phyloP scores from a whole-genome alignment of 2,888 invertebrate genomes.

The Ormyrus pomaceus region DNA sequence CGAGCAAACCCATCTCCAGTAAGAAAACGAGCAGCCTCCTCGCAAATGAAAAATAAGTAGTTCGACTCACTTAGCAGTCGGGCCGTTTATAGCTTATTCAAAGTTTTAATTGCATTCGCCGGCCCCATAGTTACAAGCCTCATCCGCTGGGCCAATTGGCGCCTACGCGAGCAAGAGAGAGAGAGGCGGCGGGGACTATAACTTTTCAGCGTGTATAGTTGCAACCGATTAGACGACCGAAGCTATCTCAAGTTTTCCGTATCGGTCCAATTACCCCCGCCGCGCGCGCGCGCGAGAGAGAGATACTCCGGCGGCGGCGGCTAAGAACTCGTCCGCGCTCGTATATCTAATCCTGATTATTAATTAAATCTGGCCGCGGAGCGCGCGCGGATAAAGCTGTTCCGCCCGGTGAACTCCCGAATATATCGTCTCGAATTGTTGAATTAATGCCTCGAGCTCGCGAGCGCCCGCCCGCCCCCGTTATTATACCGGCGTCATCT shows the following conservation, averaged over 20 bases:
- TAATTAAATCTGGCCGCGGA: conserved; percentile 71
- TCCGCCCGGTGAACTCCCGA: conserved; percentile 68
- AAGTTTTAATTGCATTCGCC: conserved; percentile 55
- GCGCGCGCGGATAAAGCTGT: conserved; percentile 65
- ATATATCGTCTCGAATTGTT: conserved; percentile 69
- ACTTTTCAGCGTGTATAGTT: conserved; percentile 49
- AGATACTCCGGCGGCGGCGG: not conserved
- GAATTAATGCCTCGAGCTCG: conserved; percentile 65
- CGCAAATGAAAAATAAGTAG: conserved; percentile 53
- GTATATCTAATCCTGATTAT: conserved; percentile 72
- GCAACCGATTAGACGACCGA: conserved; percentile 62
- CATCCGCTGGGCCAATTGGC: conserved; percentile 48
- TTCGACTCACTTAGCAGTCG: conserved; percentile 19
- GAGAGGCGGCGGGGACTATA: conserved; percentile 21
- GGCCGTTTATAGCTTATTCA: conserved; percentile 35
- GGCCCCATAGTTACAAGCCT: not conserved
- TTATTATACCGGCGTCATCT: conserved; percentile 51
- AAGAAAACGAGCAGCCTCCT: conserved; percentile 2
- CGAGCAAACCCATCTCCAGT: no score
- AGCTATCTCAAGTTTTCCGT: conserved; percentile 66
- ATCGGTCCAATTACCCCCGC: conserved; percentile 68
- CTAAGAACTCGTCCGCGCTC: conserved; percentile 65
- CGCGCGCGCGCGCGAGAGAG: no score
- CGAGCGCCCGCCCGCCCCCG: conserved; percentile 35
- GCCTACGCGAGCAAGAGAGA: not conserved